Conservation (phyloP, 2,888 invertebrate species). For the Lamellibrachia columna region DNA sequence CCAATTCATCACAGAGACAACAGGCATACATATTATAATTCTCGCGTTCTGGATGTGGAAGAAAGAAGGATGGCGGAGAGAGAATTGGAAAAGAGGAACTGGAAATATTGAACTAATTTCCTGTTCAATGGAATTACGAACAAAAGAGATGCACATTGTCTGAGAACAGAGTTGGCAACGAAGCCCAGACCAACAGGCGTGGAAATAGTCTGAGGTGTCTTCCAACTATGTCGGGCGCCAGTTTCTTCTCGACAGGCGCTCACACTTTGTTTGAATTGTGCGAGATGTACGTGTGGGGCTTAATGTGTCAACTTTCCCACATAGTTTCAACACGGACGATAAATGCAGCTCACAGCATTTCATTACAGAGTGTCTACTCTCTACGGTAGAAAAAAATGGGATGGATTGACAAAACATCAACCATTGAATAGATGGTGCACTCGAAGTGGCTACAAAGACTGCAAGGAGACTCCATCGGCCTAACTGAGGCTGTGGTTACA, state of each 20-base stretch:
- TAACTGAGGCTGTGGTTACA: too few species aligned
- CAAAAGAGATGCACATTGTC: not conserved
- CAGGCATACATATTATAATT: too few species aligned
- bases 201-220: too few species aligned
- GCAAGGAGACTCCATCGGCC: too few species aligned
- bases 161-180: not conserved
- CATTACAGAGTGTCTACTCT: not conserved
- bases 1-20: too few species aligned
- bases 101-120: too few species aligned
- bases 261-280: not conserved
- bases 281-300: not conserved
- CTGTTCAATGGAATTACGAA: not conserved
- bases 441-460: too few species aligned
- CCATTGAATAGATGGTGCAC: too few species aligned
- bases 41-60: too few species aligned
- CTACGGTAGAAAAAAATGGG: not conserved
- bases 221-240: not conserved
- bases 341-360: not conserved
- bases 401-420: not conserved
- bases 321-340: not conserved
- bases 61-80: too few species aligned
- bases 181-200: not conserved
- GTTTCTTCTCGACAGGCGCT: not conserved
- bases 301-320: not conserved
- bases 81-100: too few species aligned